A percentile compares a stretch with the other conserved stretches of the same genome.
Conservation (phyloP, 30 jellyfish, hydroid and myxozoan species). For the Calvadosia cruxmelitensis region DNA sequence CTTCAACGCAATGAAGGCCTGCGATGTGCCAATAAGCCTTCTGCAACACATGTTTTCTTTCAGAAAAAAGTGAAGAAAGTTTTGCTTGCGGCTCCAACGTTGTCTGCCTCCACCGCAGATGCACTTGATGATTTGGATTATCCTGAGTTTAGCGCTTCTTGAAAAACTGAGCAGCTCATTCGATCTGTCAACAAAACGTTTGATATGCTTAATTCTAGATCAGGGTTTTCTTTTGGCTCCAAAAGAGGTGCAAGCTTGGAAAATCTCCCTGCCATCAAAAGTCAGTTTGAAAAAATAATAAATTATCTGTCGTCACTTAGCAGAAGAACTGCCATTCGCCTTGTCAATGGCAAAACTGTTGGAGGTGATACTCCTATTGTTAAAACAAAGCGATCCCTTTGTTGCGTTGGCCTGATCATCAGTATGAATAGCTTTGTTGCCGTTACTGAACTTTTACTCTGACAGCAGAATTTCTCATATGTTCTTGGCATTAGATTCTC, state of each 20-base stretch:
- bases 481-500: not conserved
- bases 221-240: not conserved
- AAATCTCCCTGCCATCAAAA: not conserved
- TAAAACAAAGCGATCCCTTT: no score
- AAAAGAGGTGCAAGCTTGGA: not conserved
- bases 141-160: not conserved
- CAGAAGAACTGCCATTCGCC: not conserved
- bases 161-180: not conserved
- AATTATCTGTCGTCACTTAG: not conserved
- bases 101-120: not conserved
- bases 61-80: not conserved
- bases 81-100: not conserved
- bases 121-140: not conserved
- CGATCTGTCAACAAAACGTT: not conserved
- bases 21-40: not conserved
- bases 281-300: not conserved
- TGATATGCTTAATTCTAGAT: not conserved
- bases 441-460: not conserved
- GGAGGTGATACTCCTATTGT: not conserved
- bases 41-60: not conserved
- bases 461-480: not conserved
- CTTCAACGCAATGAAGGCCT: not conserved
- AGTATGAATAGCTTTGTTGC: not conserved
- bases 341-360: not conserved
- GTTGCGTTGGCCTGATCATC: not conserved